Percentiles rank a stretch among this genome's conserved stretches.
phyloP scores from a whole-genome alignment of 2,113 vertebrate species.

The Amia ocellicauda region DNA sequence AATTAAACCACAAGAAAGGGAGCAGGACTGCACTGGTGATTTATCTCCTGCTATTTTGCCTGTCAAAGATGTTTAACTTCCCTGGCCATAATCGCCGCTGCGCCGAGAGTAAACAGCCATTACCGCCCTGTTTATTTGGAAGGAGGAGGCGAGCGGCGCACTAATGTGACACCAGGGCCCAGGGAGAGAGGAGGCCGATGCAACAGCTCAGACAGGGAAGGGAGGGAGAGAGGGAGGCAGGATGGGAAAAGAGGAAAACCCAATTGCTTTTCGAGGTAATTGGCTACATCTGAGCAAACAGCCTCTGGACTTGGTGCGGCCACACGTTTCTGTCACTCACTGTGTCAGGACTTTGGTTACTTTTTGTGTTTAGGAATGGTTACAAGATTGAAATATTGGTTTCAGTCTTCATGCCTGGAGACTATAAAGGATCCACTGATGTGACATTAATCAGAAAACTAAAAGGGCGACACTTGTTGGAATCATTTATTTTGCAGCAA shows the following conservation, averaged over 20 bases:
- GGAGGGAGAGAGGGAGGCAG: conserved; percentile 21
- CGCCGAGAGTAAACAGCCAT: conserved; percentile 64
- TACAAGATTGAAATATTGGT: no score
- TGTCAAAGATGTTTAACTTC: conserved; percentile 71
- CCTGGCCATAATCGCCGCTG: conserved; percentile 54
- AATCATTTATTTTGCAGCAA: no score
- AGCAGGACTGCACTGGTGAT: conserved; percentile 46
- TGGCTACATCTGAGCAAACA: conserved; percentile 77
- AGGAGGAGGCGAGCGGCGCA: conserved; percentile 39
- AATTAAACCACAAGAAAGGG: conserved; percentile 57
- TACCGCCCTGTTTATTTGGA: conserved; percentile 67
- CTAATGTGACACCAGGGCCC: conserved; percentile 48
- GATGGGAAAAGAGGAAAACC: conserved; percentile 55
- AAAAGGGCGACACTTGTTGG: conserved; percentile 27
- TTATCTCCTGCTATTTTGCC: conserved; percentile 63
- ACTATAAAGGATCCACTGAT: no score
- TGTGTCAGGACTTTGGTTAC: conserved; percentile 36
- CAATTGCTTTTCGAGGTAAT: conserved; percentile 73
- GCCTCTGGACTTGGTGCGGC: conserved; percentile 41
- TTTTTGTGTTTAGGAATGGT: no score
- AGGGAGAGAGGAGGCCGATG: conserved; percentile 41
- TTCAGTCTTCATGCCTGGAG: no score
- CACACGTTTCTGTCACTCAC: conserved; percentile 22
- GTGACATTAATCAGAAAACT: no score
- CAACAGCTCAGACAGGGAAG: neutral